Base-by-base conservation (phyloP, 2,888 invertebrate genomes). In the Eilema griseolum region DNA sequence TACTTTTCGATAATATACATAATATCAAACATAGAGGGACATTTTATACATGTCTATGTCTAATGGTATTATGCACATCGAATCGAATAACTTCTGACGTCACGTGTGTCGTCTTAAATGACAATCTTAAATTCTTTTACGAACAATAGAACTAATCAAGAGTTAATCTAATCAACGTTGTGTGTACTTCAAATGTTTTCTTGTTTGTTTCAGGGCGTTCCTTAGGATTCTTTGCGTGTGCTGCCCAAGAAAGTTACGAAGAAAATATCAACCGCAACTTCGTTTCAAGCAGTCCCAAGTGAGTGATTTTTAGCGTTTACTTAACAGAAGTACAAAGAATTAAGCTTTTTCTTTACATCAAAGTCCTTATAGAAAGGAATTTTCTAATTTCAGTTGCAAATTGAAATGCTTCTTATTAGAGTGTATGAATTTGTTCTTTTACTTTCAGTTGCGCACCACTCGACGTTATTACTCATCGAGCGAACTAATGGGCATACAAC, bases 161-260 rank as follows among this genome's bases (percentile, higher is more conserved):
- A 61, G 68, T 65, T 33, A 67, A 61, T 70, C 14, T n/a, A 57
- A 63, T 63, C n/a, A 69, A 59, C 59, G 23, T 66, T 37, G 16
- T 31, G 41, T 41, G 52, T n/a, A 67, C 62, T 33, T 33, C n/a
- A 71, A 67, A 60, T 23, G 41, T 60, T n/a, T 41, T 61, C n/a
- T 71, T 77, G 83, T 80, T 92, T 92, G 92, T 95, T 97, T 28
- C 97, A 98, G 99, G 93, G 99, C 99, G 26, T 99, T 99, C 92
- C 97, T 98, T 70, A 97, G 98, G 88, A 98, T 99, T 85, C 94
- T 99, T 73, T 99, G 98, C 94, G 97, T 97, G 63, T 98, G 98
- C 94, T 98, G 98, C 92, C 98, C 98, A 2, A 96, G 98, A 82
- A 97, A 97, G 88, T 96, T 98, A 83, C 96, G 97, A 81, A 96